These are phyloP conservation scores for Microctonus brassicae DNA, from an alignment of 2,888 invertebrate genomes.

Conservation along the genomic window DNA sequence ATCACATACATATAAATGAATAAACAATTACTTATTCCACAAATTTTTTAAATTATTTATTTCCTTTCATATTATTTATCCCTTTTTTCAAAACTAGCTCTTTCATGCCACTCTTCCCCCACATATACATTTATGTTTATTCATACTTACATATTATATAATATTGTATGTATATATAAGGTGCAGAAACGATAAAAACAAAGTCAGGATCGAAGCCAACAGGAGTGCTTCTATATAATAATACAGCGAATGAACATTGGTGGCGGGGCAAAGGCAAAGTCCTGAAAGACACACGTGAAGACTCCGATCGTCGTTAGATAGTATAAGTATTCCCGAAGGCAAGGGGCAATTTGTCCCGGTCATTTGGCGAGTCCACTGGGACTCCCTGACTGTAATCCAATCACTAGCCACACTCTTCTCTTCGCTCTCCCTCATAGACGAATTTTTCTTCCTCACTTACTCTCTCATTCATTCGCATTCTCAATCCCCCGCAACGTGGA, in stretches of 20 bases:
- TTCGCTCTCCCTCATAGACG: slow-evolving; percentile 50
- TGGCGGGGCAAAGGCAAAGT: slow-evolving; percentile 14
- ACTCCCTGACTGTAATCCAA: slow-evolving; percentile 70
- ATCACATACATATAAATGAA: too few species aligned
- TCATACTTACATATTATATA: too few species aligned
- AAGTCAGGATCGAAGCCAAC: slow-evolving; percentile 13
- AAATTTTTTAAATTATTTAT: too few species aligned
- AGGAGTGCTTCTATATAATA: background rate
- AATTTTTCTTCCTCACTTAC: slow-evolving; percentile 28
- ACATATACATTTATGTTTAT: too few species aligned
- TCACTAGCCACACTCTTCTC: slow-evolving; percentile 69
- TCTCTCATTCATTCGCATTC: slow-evolving; percentile 37
- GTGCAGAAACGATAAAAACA: background rate
- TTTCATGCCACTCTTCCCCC: too few species aligned
- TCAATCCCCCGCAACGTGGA: slow-evolving; percentile 8
- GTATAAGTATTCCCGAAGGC: slow-evolving; percentile 70
- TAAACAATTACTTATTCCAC: too few species aligned
- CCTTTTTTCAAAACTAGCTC: too few species aligned
- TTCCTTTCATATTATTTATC: too few species aligned
- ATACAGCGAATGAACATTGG: too few species aligned
- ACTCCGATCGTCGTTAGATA: slow-evolving; percentile 61
- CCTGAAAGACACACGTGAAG: slow-evolving; percentile 42
- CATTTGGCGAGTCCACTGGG: slow-evolving; percentile 69
- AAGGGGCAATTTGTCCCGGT: slow-evolving; percentile 71
- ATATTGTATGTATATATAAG: background rate